Base-by-base conservation (phyloP, 2,113 vertebrate genomes). In the Meles meles region DNA sequence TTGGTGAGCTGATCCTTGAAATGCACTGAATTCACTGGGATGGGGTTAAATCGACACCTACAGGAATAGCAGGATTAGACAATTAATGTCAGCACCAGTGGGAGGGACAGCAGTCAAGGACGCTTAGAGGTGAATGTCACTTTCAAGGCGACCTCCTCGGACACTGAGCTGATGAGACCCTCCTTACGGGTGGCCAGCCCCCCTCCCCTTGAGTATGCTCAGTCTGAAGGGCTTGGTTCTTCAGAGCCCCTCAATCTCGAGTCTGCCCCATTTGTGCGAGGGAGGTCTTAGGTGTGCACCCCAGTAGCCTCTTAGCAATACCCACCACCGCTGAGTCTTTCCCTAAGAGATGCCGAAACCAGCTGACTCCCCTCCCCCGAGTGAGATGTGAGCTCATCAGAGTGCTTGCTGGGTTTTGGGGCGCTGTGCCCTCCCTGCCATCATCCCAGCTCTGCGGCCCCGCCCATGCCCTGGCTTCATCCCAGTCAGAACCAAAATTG, bases 121-220 rank as follows among this genome's bases (percentile, higher is more conserved):
- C 42, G 42, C 82, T 44, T 21, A 34, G 57, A 15, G 25, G 67
- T 1, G 27, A 39, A 34, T 1, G 18, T 7, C 15, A 25, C 52
- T 3, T 29, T 44, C 47, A 44, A 21, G 79, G 44, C 1, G 13
- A 49, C 55, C 25, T 14, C 17, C 7, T 34, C n/a, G 6, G 4
- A 23, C 15, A 4, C 5, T 5, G 23, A 4, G 1, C 44, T 3
- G 34, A 18, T 7, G 63, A 49, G 17, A 5, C 27, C 29, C 14
- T 74, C 39, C 0, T 0, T 1, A 31, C 8, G 15, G 1, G 1
- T 20, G 65, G 34, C 7, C 3, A 11, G 14, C 15, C 1, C 5
- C 7, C 14, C 37, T 74, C 29, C 29, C 20, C 7, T 29, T 0
- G 1, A 14, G 44, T 6, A 5, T 0, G 4, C 23, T 61, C 63